Percentiles rank a stretch among this genome's conserved stretches.
Conservation (phyloP, 2,888 invertebrate genomes). For the Tupiocoris notatus region DNA sequence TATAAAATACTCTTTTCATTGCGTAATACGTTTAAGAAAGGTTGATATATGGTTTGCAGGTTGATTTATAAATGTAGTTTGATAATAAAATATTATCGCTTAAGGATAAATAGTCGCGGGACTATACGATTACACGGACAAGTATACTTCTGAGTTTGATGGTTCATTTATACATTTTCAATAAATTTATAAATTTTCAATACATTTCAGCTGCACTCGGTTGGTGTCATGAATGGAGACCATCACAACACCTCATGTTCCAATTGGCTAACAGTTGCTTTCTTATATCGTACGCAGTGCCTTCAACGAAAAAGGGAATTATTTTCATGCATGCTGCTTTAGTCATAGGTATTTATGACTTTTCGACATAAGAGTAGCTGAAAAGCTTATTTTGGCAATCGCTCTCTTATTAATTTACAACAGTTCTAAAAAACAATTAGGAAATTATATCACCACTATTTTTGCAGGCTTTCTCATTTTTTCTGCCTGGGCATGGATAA, state of each 20-base stretch:
- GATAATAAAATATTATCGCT: too few relatives aligned
- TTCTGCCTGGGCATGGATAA: slow-evolving; percentile 87
- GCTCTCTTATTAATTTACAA: background rate
- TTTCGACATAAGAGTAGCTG: too few relatives aligned
- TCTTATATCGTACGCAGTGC: slow-evolving; percentile 75
- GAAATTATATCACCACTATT: background rate
- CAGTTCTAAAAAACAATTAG: background rate
- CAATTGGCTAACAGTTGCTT: slow-evolving; percentile 78
- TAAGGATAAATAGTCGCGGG: too few relatives aligned
- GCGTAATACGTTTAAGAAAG: too few relatives aligned
- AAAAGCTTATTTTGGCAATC: too few relatives aligned
- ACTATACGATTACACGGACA: too few relatives aligned
- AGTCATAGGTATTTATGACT: slow-evolving; percentile 77
- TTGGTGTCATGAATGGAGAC: slow-evolving; percentile 71
- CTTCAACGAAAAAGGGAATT: slow-evolving; percentile 74
- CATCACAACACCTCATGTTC: slow-evolving; percentile 70
- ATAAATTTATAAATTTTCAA: slow-evolving; percentile 3
- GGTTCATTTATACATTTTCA: too few relatives aligned
- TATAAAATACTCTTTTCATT: too few relatives aligned
- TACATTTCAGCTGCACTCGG: slow-evolving; percentile 46
- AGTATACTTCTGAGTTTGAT: too few relatives aligned
- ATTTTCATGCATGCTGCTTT: slow-evolving; percentile 79
- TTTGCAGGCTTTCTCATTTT: slow-evolving; percentile 71
- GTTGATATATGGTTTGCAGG: too few relatives aligned
- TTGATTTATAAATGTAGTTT: too few relatives aligned